Conservation (phyloP, 1,140 invertebrate species). For the Drosophila albomicans region DNA sequence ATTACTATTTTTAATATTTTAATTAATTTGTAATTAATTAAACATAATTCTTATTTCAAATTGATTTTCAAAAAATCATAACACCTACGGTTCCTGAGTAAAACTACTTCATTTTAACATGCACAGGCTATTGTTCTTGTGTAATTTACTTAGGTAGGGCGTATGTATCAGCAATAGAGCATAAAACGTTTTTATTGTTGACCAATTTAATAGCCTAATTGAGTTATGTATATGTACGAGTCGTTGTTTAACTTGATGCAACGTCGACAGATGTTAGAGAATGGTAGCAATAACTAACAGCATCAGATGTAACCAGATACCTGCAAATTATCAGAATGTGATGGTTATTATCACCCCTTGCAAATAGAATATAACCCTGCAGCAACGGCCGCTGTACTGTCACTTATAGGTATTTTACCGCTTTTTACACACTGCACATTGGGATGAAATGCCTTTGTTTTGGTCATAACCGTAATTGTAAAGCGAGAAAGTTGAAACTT, state of each 20-base stretch:
- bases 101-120: no score
- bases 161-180: slow-evolving; percentile 29
- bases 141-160: not conserved
- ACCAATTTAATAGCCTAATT: slow-evolving; percentile 53
- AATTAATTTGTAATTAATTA: no score
- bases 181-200: slow-evolving; percentile 38
- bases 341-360: slow-evolving; percentile 40
- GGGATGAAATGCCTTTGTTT: no score
- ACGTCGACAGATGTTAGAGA: slow-evolving; percentile 48
- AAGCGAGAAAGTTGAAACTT: no score
- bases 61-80: no score
- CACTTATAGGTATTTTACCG: not conserved
- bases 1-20: no score
- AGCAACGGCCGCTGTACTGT: not conserved
- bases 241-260: slow-evolving; percentile 17
- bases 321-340: slow-evolving; percentile 58
- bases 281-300: slow-evolving; percentile 8
- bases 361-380: not conserved
- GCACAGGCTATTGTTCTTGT: no score
- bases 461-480: no score
- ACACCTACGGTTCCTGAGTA: no score
- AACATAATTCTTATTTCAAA: no score
- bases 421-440: no score
- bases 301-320: slow-evolving; percentile 57
- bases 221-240: slow-evolving; percentile 27